Percentiles rank a stretch among this genome's conserved stretches.
These are phyloP conservation scores for Chaenocephalus aceratus DNA, from an alignment of 2,113 vertebrate genomes.

Conservation along the genomic window DNA sequence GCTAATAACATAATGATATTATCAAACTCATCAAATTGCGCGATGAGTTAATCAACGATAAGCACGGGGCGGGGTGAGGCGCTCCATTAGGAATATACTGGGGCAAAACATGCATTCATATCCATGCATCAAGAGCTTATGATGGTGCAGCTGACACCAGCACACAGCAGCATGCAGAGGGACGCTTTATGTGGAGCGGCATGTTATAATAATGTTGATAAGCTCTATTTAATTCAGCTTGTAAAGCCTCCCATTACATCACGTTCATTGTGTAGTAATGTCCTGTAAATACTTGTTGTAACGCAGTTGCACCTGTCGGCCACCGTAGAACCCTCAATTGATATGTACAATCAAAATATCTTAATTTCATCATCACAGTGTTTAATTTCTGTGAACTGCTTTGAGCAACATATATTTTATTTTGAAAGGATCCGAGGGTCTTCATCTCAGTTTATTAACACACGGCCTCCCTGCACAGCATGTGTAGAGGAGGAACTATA, in stretches of 20 bases:
- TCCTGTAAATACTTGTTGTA: too few species aligned
- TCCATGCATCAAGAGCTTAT: slow-evolving; percentile 63
- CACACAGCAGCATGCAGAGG: slow-evolving; percentile 64
- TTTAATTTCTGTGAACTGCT: background rate
- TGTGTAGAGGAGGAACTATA: background rate
- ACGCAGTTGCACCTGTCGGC: too few species aligned
- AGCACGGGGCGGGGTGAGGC: slow-evolving; percentile 51
- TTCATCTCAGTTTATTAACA: slow-evolving; percentile 1
- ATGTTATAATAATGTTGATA: slow-evolving; percentile 36
- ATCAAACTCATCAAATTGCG: slow-evolving; percentile 62
- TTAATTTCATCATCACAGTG: too few species aligned
- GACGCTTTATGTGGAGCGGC: slow-evolving; percentile 45
- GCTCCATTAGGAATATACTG: slow-evolving; percentile 49
- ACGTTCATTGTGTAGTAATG: too few species aligned
- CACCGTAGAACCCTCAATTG: too few species aligned
- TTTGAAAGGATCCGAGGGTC: background rate
- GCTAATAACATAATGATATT: slow-evolving; percentile 64
- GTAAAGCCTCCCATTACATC: slow-evolving; percentile 33
- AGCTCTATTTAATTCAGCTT: slow-evolving; percentile 20
- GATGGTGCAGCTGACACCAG: slow-evolving; percentile 46
- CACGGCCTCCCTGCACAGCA: background rate
- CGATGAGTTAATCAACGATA: slow-evolving; percentile 69
- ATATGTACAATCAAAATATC: too few species aligned
- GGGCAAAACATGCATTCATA: slow-evolving; percentile 68
- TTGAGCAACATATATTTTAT: background rate